These are phyloP conservation scores for Vultur gryphus DNA, from an alignment of 2,797 vertebrate species.

Conservation along the genomic window DNA sequence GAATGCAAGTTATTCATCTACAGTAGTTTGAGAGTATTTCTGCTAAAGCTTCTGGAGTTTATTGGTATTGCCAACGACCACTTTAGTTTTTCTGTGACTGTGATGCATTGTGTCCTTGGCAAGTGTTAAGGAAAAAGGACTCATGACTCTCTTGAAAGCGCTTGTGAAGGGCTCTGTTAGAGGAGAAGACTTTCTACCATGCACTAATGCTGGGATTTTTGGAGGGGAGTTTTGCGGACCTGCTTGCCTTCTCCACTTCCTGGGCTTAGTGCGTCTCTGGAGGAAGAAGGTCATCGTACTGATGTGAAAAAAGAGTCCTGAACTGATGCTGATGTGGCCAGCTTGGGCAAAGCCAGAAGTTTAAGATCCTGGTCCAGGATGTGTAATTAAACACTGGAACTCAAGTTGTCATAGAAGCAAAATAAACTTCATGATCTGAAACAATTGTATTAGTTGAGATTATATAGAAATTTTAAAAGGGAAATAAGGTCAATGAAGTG, in stretches of 20 bases:
- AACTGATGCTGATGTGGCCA: neutral
- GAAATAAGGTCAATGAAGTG: neutral
- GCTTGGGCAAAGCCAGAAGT: neutral
- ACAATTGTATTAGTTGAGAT: neutral
- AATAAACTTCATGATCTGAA: neutral
- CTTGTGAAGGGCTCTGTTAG: neutral
- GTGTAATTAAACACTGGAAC: neutral
- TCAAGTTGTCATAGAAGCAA: neutral
- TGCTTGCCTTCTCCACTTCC: neutral
- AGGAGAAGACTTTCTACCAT: neutral
- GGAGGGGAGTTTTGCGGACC: neutral
- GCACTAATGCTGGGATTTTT: neutral
- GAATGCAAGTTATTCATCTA: neutral
- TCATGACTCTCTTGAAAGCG: neutral
- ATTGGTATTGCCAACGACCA: neutral
- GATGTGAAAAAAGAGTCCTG: neutral
- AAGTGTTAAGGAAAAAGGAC: neutral
- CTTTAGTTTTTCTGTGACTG: neutral
- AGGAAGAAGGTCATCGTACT: neutral
- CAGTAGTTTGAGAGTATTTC: neutral
- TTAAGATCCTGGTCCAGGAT: neutral
- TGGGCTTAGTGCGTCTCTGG: neutral
- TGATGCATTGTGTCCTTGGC: slow-evolving; percentile 19
- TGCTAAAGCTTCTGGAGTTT: neutral
- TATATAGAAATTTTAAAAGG: neutral